A percentile compares a stretch with the other conserved stretches of the same genome.
These are phyloP conservation scores for Dolichotis patagonum DNA, from an alignment of 2,113 vertebrate genomes.

Conservation along the genomic window DNA sequence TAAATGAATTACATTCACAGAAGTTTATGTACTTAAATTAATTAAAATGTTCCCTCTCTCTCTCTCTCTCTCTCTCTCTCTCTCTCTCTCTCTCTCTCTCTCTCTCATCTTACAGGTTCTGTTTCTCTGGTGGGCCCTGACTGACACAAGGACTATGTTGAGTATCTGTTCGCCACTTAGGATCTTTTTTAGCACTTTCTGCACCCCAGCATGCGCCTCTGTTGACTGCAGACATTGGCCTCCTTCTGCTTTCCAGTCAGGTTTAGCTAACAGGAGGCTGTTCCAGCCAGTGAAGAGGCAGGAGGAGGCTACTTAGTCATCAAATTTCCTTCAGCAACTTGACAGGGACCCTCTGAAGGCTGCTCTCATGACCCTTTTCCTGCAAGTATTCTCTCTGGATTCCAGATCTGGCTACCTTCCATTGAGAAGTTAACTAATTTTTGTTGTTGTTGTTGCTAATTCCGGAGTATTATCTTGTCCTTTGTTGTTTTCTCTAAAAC, in stretches of 20 bases:
- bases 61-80: background rate
- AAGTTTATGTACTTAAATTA: background rate
- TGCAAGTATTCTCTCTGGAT: background rate
- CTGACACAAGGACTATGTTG: background rate
- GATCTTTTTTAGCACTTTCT: background rate
- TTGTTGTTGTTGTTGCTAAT: background rate
- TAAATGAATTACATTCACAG: background rate
- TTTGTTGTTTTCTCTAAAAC: background rate
- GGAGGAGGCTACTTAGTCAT: background rate
- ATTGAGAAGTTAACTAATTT: background rate
- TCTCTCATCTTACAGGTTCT: background rate
- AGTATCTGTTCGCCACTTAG: background rate
- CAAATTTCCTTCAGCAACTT: background rate
- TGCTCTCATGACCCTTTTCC: background rate
- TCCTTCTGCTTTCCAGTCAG: background rate
- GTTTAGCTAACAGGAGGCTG: background rate
- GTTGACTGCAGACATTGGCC: background rate
- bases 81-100: background rate
- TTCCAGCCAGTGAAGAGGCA: background rate
- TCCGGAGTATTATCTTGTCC: background rate
- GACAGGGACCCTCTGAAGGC: background rate
- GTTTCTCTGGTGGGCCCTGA: background rate
- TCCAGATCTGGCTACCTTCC: background rate
- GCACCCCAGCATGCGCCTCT: too few species aligned
- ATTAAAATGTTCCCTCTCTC: background rate